phyloP scores from a whole-genome alignment of 2,888 invertebrate species.

The Frankliniella fusca region DNA sequence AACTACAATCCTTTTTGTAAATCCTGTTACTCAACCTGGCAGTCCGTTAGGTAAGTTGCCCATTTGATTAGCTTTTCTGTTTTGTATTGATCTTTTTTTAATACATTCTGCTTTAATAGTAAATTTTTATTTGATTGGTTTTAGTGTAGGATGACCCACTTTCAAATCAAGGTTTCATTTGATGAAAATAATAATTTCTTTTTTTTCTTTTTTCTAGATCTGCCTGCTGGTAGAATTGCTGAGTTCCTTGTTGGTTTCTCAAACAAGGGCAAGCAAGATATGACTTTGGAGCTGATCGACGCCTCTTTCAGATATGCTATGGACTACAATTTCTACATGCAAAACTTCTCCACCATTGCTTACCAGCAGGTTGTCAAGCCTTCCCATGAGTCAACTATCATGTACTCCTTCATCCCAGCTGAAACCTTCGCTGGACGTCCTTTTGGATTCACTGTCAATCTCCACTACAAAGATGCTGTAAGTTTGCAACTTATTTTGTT shows the following conservation, averaged over 20 bases:
- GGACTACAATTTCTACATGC: slow-evolving; percentile 97
- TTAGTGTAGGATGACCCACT: no score
- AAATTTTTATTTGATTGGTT: background rate
- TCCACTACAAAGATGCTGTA: slow-evolving; percentile 82
- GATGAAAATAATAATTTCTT: background rate
- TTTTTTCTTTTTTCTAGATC: slow-evolving; percentile 56
- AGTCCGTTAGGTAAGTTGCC: slow-evolving; percentile 58
- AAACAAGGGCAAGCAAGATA: slow-evolving; percentile 89
- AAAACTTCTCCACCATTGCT: slow-evolving; percentile 91
- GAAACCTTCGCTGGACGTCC: slow-evolving; percentile 97
- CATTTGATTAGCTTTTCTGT: background rate
- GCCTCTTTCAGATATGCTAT: slow-evolving; percentile 98
- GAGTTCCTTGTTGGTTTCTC: slow-evolving; percentile 94
- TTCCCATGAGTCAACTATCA: slow-evolving; percentile 87
- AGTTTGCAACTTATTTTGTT: slow-evolving; percentile 33
- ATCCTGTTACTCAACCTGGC: slow-evolving; percentile 62
- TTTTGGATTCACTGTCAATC: slow-evolving; percentile 88
- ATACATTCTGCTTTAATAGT: background rate
- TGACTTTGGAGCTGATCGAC: slow-evolving; percentile 87
- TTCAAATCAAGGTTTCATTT: background rate
- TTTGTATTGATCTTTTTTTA: background rate
- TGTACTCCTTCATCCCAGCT: slow-evolving; percentile 90
- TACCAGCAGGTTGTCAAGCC: slow-evolving; percentile 87
- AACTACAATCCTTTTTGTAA: slow-evolving; percentile 83
- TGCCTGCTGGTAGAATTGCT: slow-evolving; percentile 87